Evolutionary conservation across 2,797 vertebrate genomes (phyloP), one percentile per base, ranked within the genome.

Genomic region (Pachyuromys duprasi): DNA sequence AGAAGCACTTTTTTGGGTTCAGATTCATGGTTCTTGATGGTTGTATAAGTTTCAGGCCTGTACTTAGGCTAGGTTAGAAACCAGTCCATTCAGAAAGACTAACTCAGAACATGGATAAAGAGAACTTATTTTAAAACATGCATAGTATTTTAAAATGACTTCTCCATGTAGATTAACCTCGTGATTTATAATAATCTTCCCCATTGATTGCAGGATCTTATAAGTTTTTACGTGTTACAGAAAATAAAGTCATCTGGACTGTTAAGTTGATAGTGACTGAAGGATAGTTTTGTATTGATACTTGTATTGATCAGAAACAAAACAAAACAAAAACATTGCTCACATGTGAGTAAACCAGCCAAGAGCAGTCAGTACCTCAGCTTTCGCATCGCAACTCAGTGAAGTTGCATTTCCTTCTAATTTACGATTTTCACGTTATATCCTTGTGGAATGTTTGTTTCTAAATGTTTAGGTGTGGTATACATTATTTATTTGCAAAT

Each of bases 401-500:
- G 39, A 45, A 49, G 18, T 28, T 22, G 5, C 45, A 20, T 15
- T 69, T 6, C 31, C 18, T 69, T 49, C 31, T 0, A 0, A 3
- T 24, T 69, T 67, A 33, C 45, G n/a, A 4, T 67, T 2, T 39
- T 63, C 39, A 20, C 15, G 26, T 63, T 65, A 65, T 28, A 83
- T 33, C 83, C 83, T 86, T 36, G 22, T n/a, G 45, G 22, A 53
- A 9, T 53, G 6, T 12, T 84, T 49, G 42, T 67, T 67, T 13
- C 22, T 69, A 53, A 69, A 53, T 69, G 55, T 81, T 81, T 53
- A 86, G 63, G 3, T 53, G 31, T 69, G 63, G 1, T 8, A 53
- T n/a, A n/a, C 39, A 69, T 83, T 65, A 69, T 67, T 84, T 84
- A 84, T 69, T 69, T 86, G 33, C 65, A 26, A 86, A 86, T 86